Evolutionary conservation across 2,888 invertebrate species (phyloP).

Genomic region (Lumbricus terrestris): DNA sequence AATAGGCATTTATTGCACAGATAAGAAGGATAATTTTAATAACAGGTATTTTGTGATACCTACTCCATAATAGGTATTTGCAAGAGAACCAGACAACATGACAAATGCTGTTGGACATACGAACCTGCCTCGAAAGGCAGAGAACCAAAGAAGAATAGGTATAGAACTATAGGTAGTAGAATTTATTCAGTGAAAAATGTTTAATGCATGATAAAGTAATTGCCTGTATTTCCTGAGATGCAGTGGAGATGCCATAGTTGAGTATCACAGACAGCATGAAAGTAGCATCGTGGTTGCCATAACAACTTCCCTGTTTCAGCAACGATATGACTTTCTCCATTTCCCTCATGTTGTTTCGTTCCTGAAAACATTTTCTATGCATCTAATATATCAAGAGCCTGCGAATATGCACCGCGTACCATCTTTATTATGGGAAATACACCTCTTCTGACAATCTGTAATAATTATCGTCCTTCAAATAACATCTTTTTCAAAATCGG

Average conservation of each 20-base stretch:
- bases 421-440: neutral
- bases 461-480: neutral
- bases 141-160: too few relatives aligned
- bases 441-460: neutral
- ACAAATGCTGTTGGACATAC: too few relatives aligned
- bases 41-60: too few relatives aligned
- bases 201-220: neutral
- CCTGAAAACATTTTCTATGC: neutral
- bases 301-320: slow-evolving; percentile 52
- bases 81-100: too few relatives aligned
- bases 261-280: slow-evolving; percentile 50
- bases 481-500: neutral
- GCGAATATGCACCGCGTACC: neutral
- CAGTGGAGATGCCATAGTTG: slow-evolving; percentile 51
- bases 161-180: too few relatives aligned
- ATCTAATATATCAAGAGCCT: neutral
- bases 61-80: too few relatives aligned
- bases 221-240: slow-evolving; percentile 44
- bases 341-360: slow-evolving; percentile 6
- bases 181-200: neutral
- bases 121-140: too few relatives aligned
- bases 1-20: too few relatives aligned
- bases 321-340: slow-evolving; percentile 42
- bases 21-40: too few relatives aligned
- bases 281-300: slow-evolving; percentile 52